phyloP scores from a whole-genome alignment of 2,113 vertebrate genomes.

The Pseudorhombus dupliciocellatus region DNA sequence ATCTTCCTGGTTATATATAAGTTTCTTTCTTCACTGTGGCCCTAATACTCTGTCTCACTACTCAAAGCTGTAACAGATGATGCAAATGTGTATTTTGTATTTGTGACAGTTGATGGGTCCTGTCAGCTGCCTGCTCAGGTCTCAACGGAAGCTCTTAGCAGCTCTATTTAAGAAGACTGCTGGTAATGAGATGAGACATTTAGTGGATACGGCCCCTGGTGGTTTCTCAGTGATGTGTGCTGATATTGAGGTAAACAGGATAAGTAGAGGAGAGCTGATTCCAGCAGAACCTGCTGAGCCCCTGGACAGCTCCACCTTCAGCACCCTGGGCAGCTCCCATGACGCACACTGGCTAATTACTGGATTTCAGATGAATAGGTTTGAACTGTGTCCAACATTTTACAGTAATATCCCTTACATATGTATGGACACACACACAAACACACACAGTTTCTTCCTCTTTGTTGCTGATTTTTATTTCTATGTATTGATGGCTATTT shows the following conservation, averaged over 20 bases:
- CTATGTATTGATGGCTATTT: too few species aligned
- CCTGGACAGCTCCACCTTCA: constrained; percentile 37
- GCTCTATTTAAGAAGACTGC: background rate
- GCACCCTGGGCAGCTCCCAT: constrained; percentile 28
- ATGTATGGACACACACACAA: too few species aligned
- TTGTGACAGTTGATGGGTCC: too few species aligned
- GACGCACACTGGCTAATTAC: background rate
- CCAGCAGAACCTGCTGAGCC: constrained; percentile 8
- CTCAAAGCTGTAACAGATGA: too few species aligned
- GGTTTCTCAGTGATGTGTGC: background rate
- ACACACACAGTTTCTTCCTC: too few species aligned
- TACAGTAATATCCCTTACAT: too few species aligned
- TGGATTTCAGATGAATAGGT: background rate
- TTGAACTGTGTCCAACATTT: background rate
- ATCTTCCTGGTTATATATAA: too few species aligned
- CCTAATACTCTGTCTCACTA: too few species aligned
- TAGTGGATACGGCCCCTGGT: background rate
- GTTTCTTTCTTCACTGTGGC: too few species aligned
- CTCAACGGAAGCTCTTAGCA: background rate
- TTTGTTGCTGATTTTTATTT: too few species aligned
- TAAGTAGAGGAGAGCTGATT: background rate
- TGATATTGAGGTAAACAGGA: background rate
- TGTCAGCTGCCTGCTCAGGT: background rate
- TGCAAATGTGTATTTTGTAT: too few species aligned
- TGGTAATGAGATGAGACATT: background rate